Base-by-base conservation (phyloP, 2,113 vertebrate species). In the Dendropsophus ebraccatus region DNA sequence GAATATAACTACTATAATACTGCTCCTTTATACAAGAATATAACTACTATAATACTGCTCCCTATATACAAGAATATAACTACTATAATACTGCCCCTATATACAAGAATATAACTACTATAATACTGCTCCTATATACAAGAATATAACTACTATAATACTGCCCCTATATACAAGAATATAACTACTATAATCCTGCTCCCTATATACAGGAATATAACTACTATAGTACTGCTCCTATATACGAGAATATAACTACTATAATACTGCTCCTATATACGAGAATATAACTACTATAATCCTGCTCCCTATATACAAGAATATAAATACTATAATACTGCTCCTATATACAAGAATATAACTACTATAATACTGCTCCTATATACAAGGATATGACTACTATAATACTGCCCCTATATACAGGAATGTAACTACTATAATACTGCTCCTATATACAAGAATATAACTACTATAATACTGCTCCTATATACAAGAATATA, bases 1-100 rank as follows among this genome's bases (percentile, higher is more conserved):
- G 62, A 67, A 67, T 67, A 65, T 65, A 65, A 65, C 60, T 65
- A 65, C 28, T 65, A 65, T 65, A 65, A 65, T 65, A 65, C 60
- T 65, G 25, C 60, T 30, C 28, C 60, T 32, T 32, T 67, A 16
- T 67, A 67, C 28, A 67, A 67, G 62, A 67, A 67, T 67, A 65
- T 65, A 65, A 65, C 60, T 65, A 65, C 60, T 65, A 65, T 65
- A 65, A 65, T 65, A 65, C 67, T 35, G 32, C 25, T 6, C 47
- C 60, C 60, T 32, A 67, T 35, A 13, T 32, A 67, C 28, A 67
- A 32, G 62, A 67, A 67, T 67, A 65, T 65, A 65, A 65, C 60
- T 65, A 65, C 60, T 65, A 65, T 65, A 65, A 65, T 65, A 65
- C 67, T 35, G 32, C 60, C 47, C 25, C 28, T 32, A 67, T 67